phyloP scores from a whole-genome alignment of 2,113 vertebrate species.

The Martes martes region DNA sequence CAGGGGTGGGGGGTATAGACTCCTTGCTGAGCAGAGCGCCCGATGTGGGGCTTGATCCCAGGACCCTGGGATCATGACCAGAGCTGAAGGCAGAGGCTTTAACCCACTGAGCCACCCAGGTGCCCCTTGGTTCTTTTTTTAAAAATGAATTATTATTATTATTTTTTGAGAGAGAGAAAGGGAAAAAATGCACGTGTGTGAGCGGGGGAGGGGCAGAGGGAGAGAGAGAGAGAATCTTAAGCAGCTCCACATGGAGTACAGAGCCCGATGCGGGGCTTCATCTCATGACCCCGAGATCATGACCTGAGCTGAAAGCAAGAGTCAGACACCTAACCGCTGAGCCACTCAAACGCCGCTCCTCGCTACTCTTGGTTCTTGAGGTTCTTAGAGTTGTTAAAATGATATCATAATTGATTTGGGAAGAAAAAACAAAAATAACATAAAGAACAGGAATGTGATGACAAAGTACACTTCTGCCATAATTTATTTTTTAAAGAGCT shows the following conservation, averaged over 20 bases:
- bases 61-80: too few relatives aligned
- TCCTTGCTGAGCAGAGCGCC: too few relatives aligned
- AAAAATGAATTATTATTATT: too few relatives aligned
- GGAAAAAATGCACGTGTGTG: too few relatives aligned
- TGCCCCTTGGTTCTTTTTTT: too few relatives aligned
- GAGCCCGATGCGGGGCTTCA: not conserved
- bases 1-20: too few relatives aligned
- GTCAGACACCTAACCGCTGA: not conserved
- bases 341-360: not conserved
- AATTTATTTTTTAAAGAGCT: not conserved
- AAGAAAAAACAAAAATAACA: not conserved
- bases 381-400: constrained; percentile 20
- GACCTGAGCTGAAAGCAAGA: not conserved
- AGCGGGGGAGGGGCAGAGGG: too few relatives aligned
- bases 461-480: not conserved
- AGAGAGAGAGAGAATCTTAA: not conserved
- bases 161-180: too few relatives aligned
- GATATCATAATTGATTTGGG: not conserved
- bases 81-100: too few relatives aligned
- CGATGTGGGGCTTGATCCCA: too few relatives aligned
- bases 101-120: too few relatives aligned
- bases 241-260: not conserved
- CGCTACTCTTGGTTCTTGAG: not conserved
- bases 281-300: not conserved
- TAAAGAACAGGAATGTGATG: not conserved